Evolutionary conservation across 2,888 invertebrate species (phyloP).

Genomic region (Aelia acuminata): DNA sequence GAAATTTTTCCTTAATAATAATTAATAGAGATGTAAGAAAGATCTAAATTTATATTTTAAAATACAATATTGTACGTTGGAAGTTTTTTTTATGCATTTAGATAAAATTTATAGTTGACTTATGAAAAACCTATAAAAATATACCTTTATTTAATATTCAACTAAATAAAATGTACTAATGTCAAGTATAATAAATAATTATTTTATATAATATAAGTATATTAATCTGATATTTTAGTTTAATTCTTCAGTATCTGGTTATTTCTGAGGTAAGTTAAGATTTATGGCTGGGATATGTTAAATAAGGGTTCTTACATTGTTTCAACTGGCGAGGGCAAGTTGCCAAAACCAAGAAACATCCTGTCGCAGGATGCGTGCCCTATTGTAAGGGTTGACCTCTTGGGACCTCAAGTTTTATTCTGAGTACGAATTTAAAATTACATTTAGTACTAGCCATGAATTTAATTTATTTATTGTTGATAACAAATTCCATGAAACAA

Average conservation of each 20-base stretch:
- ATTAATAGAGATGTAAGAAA: no score
- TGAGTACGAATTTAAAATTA: background rate
- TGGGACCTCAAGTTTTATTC: background rate
- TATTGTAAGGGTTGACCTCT: background rate
- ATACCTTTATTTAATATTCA: no score
- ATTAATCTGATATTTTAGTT: no score
- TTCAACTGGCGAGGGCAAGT: background rate
- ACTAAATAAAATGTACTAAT: no score
- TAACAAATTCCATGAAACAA: background rate
- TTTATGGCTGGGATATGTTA: background rate
- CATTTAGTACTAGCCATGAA: background rate
- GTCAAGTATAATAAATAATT: no score
- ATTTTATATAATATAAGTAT: background rate
- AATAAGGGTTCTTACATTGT: constrained; percentile 24
- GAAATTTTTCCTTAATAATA: no score
- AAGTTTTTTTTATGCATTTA: no score
- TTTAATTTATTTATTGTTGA: background rate
- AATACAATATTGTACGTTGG: no score
- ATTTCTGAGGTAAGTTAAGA: background rate
- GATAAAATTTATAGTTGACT: no score
- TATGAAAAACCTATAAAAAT: no score
- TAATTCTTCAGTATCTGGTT: background rate
- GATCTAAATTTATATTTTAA: no score
- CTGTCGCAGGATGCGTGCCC: background rate
- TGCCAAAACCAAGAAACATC: background rate